phyloP scores from a whole-genome alignment of 1,140 invertebrate species.

The Aphelinus atriplicis region DNA sequence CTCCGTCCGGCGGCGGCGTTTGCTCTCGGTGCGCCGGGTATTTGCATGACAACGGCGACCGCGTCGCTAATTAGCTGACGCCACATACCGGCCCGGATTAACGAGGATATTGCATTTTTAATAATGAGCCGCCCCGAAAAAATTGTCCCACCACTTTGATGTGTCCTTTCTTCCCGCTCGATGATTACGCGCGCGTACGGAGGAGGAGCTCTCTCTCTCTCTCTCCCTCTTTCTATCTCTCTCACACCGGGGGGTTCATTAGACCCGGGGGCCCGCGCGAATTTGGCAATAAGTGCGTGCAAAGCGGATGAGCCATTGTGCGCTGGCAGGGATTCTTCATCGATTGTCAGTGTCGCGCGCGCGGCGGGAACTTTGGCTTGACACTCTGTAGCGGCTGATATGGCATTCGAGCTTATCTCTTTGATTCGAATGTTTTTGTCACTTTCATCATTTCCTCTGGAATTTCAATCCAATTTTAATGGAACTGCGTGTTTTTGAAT shows the following conservation, averaged over 20 bases:
- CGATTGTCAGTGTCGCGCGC: conserved; percentile 6
- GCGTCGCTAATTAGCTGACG: conserved; percentile 60
- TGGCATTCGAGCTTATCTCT: not conserved
- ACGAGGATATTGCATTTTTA: conserved; percentile 65
- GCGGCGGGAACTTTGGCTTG: not conserved
- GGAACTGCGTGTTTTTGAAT: too few relatives aligned
- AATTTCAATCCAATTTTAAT: too few relatives aligned
- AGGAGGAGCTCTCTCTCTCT: not conserved
- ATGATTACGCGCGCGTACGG: conserved; percentile 7
- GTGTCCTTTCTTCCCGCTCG: conserved; percentile 37
- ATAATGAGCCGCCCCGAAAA: conserved; percentile 44
- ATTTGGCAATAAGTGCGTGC: conserved; percentile 27
- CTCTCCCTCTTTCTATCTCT: too few relatives aligned
- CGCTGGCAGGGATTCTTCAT: conserved; percentile 18
- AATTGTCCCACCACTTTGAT: conserved; percentile 46
- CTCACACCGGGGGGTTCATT: conserved; percentile 23
- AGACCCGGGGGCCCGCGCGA: not conserved
- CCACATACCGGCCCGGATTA: conserved; percentile 59
- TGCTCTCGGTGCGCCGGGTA: conserved; percentile 43
- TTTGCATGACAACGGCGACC: conserved; percentile 61
- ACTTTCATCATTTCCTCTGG: not conserved
- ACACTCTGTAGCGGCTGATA: not conserved
- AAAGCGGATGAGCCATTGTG: conserved; percentile 29
- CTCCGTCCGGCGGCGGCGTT: not conserved
- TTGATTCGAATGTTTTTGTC: not conserved